phyloP scores from a whole-genome alignment of 2,797 vertebrate species.

The Percopsis omiscomaycus region DNA sequence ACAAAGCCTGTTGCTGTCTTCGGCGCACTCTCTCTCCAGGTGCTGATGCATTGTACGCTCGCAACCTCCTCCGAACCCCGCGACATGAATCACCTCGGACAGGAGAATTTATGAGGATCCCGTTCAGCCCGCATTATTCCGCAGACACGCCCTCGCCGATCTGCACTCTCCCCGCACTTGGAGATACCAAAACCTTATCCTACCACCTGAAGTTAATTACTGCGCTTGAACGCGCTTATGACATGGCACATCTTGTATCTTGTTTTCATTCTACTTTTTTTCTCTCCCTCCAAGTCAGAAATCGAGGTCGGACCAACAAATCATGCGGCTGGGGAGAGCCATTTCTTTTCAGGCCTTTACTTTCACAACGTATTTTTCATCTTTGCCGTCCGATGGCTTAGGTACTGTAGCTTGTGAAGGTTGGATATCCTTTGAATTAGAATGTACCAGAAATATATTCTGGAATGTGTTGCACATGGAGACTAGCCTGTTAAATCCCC shows the following conservation, averaged over 20 bases:
- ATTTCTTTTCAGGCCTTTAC: constrained; percentile 11
- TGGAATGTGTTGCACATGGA: neutral
- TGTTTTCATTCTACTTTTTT: constrained; percentile 32
- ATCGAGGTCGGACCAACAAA: constrained; percentile 15
- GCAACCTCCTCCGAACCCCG: constrained; percentile 18
- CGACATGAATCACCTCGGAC: constrained; percentile 28
- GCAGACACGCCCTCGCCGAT: constrained; percentile 28
- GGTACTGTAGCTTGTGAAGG: neutral
- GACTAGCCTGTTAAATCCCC: neutral
- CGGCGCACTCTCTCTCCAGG: constrained; percentile 32
- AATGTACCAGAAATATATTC: constrained; percentile 16
- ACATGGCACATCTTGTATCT: constrained; percentile 49
- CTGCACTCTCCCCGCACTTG: constrained; percentile 22
- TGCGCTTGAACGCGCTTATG: constrained; percentile 33
- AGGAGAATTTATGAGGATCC: constrained; percentile 50
- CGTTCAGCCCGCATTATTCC: constrained; percentile 54
- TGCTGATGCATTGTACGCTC: constrained; percentile 10
- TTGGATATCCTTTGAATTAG: constrained; percentile 3
- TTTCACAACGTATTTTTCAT: constrained; percentile 7
- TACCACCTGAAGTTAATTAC: constrained; percentile 67
- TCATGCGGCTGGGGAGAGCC: neutral
- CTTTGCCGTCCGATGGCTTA: neutral
- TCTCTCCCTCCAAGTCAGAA: constrained; percentile 37
- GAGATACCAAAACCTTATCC: constrained; percentile 28
- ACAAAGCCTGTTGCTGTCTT: neutral